Conservation (phyloP, 2,888 invertebrate genomes). For the Cerastoderma edule region DNA sequence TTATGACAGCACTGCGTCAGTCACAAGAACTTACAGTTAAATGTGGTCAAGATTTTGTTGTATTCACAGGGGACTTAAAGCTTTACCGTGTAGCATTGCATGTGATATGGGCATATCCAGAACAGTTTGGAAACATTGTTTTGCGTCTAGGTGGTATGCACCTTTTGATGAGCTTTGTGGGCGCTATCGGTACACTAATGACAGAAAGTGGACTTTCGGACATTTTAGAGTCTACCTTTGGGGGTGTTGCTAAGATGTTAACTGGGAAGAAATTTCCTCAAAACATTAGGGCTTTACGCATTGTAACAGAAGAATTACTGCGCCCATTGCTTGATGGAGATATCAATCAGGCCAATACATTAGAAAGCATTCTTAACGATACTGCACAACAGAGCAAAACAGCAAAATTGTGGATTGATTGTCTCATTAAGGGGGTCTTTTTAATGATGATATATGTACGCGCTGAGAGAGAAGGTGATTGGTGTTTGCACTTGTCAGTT, state of each 20-base stretch:
- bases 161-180: constrained; percentile 65
- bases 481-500: too few relatives aligned
- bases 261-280: constrained; percentile 58
- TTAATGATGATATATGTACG: too few relatives aligned
- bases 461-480: too few relatives aligned
- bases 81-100: constrained; percentile 57
- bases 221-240: constrained; percentile 56
- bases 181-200: constrained; percentile 59
- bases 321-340: constrained; percentile 2
- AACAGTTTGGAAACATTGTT: constrained; percentile 43
- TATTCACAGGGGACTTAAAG: constrained; percentile 57
- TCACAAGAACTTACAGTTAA: constrained; percentile 23
- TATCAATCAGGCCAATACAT: too few relatives aligned
- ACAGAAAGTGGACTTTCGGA: constrained; percentile 60
- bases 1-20: constrained; percentile 47
- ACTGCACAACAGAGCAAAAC: too few relatives aligned
- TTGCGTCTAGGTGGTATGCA: constrained; percentile 67
- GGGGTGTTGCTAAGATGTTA: constrained; percentile 61
- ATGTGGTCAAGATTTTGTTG: constrained; percentile 38
- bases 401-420: too few relatives aligned
- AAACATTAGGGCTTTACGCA: constrained; percentile 40
- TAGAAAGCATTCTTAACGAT: too few relatives aligned
- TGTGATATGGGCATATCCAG: constrained; percentile 56
- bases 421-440: too few relatives aligned
- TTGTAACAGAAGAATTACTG: constrained; percentile 43